Conservation (phyloP, 1,140 invertebrate genomes). For the Ooceraea biroi region DNA sequence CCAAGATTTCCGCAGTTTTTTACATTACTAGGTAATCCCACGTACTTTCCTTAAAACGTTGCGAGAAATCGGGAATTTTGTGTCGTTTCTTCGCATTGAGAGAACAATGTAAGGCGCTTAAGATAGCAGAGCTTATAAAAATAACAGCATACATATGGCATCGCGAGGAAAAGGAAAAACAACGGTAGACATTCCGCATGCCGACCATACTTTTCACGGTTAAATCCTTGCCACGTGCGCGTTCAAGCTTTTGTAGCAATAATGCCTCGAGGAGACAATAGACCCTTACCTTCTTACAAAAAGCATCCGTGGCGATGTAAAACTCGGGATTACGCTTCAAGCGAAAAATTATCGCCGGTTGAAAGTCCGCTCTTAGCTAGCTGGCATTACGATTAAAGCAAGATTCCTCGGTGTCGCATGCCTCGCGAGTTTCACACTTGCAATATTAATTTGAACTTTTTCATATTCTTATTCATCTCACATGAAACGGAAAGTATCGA, state of each 20-base stretch:
- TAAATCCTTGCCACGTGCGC: constrained; percentile 34
- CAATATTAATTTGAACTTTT: constrained; percentile 51
- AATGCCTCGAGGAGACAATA: constrained; percentile 48
- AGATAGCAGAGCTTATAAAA: constrained; percentile 10
- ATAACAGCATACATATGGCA: constrained; percentile 26
- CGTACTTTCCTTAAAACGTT: neutral
- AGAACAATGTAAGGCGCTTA: constrained; percentile 2
- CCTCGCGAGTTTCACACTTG: constrained; percentile 24
- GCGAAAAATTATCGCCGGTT: constrained; percentile 43
- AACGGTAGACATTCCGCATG: constrained; percentile 21
- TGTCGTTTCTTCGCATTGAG: neutral
- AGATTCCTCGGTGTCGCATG: constrained; percentile 30
- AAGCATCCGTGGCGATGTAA: constrained; percentile 41
- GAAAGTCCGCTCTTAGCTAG: constrained; percentile 7
- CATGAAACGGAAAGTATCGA: constrained; percentile 4
- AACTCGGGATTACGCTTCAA: constrained; percentile 32
- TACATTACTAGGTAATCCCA: neutral
- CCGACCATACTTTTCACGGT: constrained; percentile 29
- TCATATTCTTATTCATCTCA: constrained; percentile 38
- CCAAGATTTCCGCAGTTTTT: neutral
- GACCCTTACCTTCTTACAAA: constrained; percentile 36
- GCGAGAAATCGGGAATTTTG: constrained; percentile 9
- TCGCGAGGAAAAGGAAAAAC: constrained; percentile 25
- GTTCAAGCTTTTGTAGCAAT: constrained; percentile 38
- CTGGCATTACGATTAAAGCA: constrained; percentile 38